Conservation (phyloP, 2,888 invertebrate species). For the Agonopterix arenella region DNA sequence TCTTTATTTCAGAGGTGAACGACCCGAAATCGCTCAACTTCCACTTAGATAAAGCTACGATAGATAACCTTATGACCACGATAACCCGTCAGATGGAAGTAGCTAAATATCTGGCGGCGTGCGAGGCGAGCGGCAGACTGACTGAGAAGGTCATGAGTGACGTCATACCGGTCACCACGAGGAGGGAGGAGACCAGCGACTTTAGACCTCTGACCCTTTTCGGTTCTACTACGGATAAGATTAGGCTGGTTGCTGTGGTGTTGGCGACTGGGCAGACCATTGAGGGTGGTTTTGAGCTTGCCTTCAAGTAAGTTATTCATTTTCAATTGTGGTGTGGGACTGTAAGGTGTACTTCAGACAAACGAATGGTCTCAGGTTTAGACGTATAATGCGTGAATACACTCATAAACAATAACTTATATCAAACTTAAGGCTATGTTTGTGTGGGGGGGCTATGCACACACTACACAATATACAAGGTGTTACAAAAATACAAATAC, state of each 20-base stretch:
- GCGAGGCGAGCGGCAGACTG: constrained; percentile 75
- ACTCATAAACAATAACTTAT: no score
- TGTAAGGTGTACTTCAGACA: no score
- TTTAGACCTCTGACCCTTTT: constrained; percentile 82
- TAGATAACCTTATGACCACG: constrained; percentile 86
- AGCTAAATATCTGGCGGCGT: constrained; percentile 81
- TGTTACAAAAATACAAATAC: no score
- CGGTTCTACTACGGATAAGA: constrained; percentile 81
- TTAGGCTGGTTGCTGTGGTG: constrained; percentile 81
- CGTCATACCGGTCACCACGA: constrained; percentile 44
- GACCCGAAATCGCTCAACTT: constrained; percentile 79
- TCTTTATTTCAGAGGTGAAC: constrained; percentile 46
- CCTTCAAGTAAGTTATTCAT: constrained; percentile 83
- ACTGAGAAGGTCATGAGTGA: constrained; percentile 51
- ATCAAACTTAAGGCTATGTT: no score
- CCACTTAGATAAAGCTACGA: constrained; percentile 82
- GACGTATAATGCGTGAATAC: no score
- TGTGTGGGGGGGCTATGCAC: no score
- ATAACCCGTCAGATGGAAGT: constrained; percentile 89
- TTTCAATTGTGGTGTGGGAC: no score
- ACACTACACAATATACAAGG: no score
- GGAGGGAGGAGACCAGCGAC: constrained; percentile 27
- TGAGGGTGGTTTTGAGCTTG: constrained; percentile 83
- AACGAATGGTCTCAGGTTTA: no score
- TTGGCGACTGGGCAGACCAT: constrained; percentile 81